Evolutionary conservation across 2,113 vertebrate species (phyloP).

Genomic region (Megaleporinus macrocephalus): DNA sequence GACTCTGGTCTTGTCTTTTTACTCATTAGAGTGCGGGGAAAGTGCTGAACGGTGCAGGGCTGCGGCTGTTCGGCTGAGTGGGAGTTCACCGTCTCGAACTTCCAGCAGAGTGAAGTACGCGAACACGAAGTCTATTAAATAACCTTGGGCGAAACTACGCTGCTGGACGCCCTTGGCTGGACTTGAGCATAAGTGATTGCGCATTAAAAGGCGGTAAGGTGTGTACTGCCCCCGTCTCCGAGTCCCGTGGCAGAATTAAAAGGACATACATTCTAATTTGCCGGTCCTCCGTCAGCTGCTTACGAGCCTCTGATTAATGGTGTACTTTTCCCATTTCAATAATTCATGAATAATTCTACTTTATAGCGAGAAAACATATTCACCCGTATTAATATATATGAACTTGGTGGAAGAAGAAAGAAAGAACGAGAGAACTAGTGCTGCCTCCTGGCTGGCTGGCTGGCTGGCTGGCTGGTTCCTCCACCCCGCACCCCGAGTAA

Average conservation of each 20-base stretch:
- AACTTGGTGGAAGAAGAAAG: constrained; percentile 37
- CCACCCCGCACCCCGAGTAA: not conserved
- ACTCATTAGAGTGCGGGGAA: not conserved
- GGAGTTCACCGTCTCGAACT: constrained; percentile 4
- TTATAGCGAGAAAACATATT: constrained; percentile 62
- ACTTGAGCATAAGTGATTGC: constrained; percentile 59
- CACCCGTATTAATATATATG: constrained; percentile 58
- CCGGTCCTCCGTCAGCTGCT: constrained; percentile 59
- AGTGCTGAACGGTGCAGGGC: not conserved
- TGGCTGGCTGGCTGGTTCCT: not conserved
- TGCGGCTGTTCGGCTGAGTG: not conserved
- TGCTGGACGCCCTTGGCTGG: constrained; percentile 40
- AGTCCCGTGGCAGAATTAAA: constrained; percentile 63
- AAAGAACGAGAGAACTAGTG: not conserved
- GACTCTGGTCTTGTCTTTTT: not conserved
- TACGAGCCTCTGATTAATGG: constrained; percentile 74
- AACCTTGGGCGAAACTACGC: constrained; percentile 47
- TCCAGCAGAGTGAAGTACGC: constrained; percentile 31
- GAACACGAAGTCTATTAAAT: constrained; percentile 29
- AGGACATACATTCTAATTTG: constrained; percentile 75
- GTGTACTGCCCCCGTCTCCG: constrained; percentile 55
- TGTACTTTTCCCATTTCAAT: constrained; percentile 70
- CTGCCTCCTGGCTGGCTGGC: not conserved
- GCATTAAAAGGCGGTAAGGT: constrained; percentile 61
- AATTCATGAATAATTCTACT: constrained; percentile 73